A percentile compares a stretch with the other conserved stretches of the same genome.
phyloP scores from a whole-genome alignment of 2,113 vertebrate species.

The Oncorhynchus keta region DNA sequence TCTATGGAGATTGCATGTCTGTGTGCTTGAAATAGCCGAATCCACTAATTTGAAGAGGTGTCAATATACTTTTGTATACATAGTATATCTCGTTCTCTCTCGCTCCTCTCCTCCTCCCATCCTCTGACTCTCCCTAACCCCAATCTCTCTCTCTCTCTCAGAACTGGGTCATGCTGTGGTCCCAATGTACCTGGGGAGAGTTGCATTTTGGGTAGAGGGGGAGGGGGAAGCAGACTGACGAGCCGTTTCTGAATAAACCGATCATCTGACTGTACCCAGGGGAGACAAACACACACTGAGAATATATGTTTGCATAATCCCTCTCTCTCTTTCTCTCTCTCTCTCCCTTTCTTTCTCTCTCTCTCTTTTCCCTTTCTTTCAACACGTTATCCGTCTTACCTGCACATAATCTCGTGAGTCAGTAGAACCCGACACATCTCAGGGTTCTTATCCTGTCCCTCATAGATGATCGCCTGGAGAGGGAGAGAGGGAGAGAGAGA shows the following conservation, averaged over 20 bases:
- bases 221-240: slow-evolving; percentile 70
- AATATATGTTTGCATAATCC: neutral
- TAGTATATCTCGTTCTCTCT: slow-evolving; percentile 4
- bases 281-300: neutral
- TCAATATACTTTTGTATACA: too few species aligned
- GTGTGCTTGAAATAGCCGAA: too few species aligned
- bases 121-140: slow-evolving; percentile 3
- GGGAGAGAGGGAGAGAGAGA: slow-evolving; percentile 13
- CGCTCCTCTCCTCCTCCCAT: slow-evolving; percentile 36
- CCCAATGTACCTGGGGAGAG: slow-evolving; percentile 74
- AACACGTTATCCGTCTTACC: slow-evolving; percentile 75
- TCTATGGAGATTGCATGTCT: too few species aligned
- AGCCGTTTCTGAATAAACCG: slow-evolving; percentile 59
- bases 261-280: slow-evolving; percentile 61
- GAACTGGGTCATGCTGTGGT: slow-evolving; percentile 80
- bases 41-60: too few species aligned
- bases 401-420: slow-evolving; percentile 98
- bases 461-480: slow-evolving; percentile 89
- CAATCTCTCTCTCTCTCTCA: slow-evolving; percentile 58
- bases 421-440: slow-evolving; percentile 96
- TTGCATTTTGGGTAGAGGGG: slow-evolving; percentile 71
- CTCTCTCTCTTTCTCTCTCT: too few species aligned
- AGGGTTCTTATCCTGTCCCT: slow-evolving; percentile 97
- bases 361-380: too few species aligned
- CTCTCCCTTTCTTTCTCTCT: too few species aligned